Evolutionary conservation across 23 tunicate species (phyloP).

Genomic region (Trididemnum nubilum): DNA sequence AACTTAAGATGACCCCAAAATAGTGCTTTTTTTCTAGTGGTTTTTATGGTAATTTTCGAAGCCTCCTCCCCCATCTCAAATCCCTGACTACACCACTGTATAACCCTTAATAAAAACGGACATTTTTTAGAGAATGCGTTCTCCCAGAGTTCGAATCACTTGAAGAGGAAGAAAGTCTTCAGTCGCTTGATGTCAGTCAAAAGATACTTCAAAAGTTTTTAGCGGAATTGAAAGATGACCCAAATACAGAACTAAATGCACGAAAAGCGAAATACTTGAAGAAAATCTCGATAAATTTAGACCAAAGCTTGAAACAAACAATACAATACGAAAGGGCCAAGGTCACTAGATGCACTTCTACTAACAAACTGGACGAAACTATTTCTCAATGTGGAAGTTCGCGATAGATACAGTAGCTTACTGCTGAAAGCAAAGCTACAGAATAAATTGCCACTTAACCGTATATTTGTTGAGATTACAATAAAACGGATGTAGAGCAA

Average conservation of each 20-base stretch:
- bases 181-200: constrained; percentile 64
- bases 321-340: neutral
- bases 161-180: constrained; percentile 23
- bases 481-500: too few species aligned
- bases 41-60: too few species aligned
- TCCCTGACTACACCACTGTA: neutral
- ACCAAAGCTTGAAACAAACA: constrained; percentile 35
- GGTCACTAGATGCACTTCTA: neutral
- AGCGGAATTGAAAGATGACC: neutral
- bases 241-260: neutral
- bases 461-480: too few species aligned
- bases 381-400: too few species aligned
- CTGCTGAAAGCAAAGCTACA: too few species aligned
- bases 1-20: too few species aligned
- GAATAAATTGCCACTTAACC: too few species aligned
- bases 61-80: constrained; percentile 1
- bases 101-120: too few species aligned
- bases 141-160: constrained; percentile 33
- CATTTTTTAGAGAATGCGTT: constrained; percentile 35
- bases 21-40: too few species aligned
- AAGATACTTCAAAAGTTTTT: constrained; percentile 46
- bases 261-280: constrained; percentile 19
- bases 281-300: constrained; percentile 36
- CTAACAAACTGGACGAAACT: neutral
- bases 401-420: too few species aligned